phyloP scores from a whole-genome alignment of 2,888 invertebrate genomes.

The Dendrolimus pini region DNA sequence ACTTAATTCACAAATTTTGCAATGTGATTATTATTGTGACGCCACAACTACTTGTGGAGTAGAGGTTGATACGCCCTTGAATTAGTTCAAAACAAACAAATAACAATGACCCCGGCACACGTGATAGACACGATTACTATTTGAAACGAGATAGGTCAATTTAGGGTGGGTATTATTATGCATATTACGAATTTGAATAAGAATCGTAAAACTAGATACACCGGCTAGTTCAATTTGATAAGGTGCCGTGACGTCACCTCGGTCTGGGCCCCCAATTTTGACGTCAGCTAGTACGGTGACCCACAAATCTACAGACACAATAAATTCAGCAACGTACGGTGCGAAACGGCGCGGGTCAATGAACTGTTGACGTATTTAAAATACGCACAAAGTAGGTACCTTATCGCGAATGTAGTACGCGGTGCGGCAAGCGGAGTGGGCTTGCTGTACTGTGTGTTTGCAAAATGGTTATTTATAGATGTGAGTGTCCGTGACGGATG shows the following conservation, averaged over 20 bases:
- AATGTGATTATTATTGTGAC: too few relatives aligned
- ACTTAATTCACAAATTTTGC: too few relatives aligned
- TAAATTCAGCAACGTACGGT: constrained; percentile 67
- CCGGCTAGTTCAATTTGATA: constrained; percentile 55
- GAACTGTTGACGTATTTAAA: constrained; percentile 74
- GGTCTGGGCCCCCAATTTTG: constrained; percentile 61
- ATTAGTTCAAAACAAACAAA: constrained; percentile 65
- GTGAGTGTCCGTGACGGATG: constrained; percentile 59
- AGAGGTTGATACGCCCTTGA: constrained; percentile 48
- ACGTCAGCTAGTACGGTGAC: constrained; percentile 69
- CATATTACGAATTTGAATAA: constrained; percentile 49
- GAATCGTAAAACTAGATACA: constrained; percentile 61
- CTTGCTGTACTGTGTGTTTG: constrained; percentile 57
- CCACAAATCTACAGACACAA: constrained; percentile 76
- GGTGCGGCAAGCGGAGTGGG: constrained; percentile 48
- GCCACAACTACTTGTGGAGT: too few relatives aligned
- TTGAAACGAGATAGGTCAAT: constrained; percentile 55
- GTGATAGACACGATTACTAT: constrained; percentile 54
- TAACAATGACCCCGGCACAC: constrained; percentile 69
- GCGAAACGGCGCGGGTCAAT: constrained; percentile 64
- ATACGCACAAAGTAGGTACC: constrained; percentile 66
- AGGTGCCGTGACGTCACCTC: constrained; percentile 68
- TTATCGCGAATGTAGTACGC: constrained; percentile 70
- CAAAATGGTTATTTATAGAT: constrained; percentile 68
- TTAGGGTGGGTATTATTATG: constrained; percentile 66